Evolutionary conservation across 2,888 invertebrate species (phyloP).

Genomic region (Ormyrus labotus): DNA sequence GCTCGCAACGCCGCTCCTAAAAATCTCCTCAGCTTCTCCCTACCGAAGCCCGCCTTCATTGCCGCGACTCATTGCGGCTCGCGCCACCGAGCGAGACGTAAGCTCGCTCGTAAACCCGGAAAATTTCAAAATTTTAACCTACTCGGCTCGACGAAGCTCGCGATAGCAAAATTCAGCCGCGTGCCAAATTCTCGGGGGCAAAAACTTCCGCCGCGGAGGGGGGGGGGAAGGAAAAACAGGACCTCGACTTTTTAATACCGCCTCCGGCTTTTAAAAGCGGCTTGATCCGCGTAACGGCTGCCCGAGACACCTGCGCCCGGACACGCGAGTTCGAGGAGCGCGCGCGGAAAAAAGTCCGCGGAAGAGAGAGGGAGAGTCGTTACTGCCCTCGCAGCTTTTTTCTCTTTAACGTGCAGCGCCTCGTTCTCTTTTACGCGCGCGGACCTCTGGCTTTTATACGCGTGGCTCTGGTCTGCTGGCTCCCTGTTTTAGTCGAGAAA

Average conservation of each 20-base stretch:
- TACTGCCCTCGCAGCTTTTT: slow-evolving; percentile 14
- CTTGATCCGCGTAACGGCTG: slow-evolving; percentile 54
- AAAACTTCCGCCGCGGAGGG: slow-evolving; percentile 1
- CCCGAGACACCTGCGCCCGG: slow-evolving; percentile 48
- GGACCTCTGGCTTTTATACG: neutral
- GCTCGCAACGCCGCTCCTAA: too few species aligned
- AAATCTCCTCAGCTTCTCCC: too few species aligned
- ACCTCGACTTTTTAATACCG: slow-evolving; percentile 53
- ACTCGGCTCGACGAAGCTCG: too few species aligned
- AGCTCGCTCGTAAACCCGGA: too few species aligned
- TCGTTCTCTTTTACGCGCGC: neutral
- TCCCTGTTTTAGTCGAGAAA: slow-evolving; percentile 22
- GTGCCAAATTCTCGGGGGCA: neutral
- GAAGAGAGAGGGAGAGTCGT: slow-evolving; percentile 17
- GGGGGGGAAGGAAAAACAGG: too few species aligned
- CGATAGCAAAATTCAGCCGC: too few species aligned
- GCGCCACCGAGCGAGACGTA: too few species aligned
- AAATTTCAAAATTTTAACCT: too few species aligned
- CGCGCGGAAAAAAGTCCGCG: neutral
- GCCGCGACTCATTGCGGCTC: too few species aligned
- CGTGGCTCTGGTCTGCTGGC: neutral
- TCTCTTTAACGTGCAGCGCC: too few species aligned
- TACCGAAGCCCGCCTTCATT: too few species aligned
- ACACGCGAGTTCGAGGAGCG: neutral
- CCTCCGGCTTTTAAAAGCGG: slow-evolving; percentile 51